Percentiles rank a stretch among this genome's conserved stretches.
These are phyloP conservation scores for Drosophila mettleri DNA, from an alignment of 2,888 invertebrate genomes.

Conservation along the genomic window DNA sequence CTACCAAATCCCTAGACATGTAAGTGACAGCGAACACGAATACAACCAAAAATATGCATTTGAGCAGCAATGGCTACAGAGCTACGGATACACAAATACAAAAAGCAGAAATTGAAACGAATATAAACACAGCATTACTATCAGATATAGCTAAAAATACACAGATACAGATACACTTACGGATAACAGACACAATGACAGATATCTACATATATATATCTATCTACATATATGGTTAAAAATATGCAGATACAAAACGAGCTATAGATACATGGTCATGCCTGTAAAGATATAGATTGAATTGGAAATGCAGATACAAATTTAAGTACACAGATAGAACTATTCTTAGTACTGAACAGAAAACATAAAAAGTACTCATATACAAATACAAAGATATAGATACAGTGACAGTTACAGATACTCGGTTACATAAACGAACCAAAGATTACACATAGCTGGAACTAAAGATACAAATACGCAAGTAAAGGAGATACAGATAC, in stretches of 20 bases:
- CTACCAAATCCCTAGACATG: slow-evolving; percentile 54
- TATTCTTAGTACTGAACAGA: no score
- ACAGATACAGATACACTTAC: background rate
- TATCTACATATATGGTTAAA: background rate
- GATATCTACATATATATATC: no score
- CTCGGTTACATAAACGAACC: no score
- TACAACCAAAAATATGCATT: slow-evolving; percentile 13
- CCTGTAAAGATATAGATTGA: slow-evolving; percentile 1
- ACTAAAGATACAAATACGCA: no score
- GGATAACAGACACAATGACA: no score
- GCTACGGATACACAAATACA: background rate
- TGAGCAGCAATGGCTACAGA: background rate
- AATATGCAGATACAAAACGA: background rate
- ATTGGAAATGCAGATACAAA: slow-evolving; percentile 17
- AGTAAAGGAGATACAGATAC: no score
- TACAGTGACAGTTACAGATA: no score
- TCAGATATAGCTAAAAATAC: background rate
- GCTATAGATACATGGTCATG: background rate
- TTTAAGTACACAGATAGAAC: no score
- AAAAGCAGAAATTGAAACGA: background rate
- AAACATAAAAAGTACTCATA: no score
- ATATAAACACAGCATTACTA: background rate
- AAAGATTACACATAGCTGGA: no score
- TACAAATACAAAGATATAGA: no score
- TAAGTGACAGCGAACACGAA: slow-evolving; percentile 55